Conservation (phyloP, 37 sponge, comb jelly and placozoan genomes). For the Oopsacas minuta region DNA sequence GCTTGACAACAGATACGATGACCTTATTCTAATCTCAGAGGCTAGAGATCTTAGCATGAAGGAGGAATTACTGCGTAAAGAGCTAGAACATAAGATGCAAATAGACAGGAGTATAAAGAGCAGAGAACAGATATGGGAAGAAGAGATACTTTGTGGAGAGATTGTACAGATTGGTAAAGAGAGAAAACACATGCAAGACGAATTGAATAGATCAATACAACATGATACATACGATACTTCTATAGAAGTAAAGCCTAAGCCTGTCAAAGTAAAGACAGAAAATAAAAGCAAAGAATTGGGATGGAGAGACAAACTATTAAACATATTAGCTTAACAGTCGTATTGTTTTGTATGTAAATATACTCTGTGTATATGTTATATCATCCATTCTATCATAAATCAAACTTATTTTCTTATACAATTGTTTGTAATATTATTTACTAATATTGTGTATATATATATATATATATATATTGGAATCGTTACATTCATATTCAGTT, state of each 20-base stretch:
- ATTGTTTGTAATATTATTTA: no score
- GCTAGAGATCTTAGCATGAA: not conserved
- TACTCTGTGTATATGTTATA: no score
- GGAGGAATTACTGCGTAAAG: not conserved
- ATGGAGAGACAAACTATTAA: not conserved
- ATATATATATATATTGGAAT: no score
- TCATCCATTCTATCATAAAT: no score
- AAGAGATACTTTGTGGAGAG: not conserved
- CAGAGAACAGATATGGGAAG: conserved; percentile 1
- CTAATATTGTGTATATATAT: no score
- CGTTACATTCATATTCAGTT: no score
- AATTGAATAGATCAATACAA: no score
- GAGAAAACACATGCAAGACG: not conserved
- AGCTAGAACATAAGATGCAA: not conserved
- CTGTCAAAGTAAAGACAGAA: no score
- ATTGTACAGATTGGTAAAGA: not conserved
- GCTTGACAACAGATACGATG: not conserved
- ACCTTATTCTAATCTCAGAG: not conserved
- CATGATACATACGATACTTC: no score
- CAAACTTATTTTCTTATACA: no score
- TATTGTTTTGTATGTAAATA: no score
- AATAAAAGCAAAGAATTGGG: not conserved
- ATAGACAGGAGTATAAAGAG: conserved; percentile 15
- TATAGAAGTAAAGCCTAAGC: no score
- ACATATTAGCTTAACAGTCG: not conserved